Evolutionary conservation across 2,888 invertebrate genomes (phyloP), one percentile per base, ranked within the genome.

Genomic region (Pyrgus malvae): DNA sequence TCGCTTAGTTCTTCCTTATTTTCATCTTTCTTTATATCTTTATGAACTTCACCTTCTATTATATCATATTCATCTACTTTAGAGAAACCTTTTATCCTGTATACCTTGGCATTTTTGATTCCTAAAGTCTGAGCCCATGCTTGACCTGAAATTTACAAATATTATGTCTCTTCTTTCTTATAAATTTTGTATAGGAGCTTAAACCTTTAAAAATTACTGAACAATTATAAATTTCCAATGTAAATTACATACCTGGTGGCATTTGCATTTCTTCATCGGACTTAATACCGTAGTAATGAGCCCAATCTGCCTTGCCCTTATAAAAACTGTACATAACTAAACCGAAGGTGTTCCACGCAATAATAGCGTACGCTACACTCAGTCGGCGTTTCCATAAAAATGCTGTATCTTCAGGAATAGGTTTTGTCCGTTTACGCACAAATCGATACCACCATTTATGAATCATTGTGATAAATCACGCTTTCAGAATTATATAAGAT

Each of bases 261-360:
- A 91, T 68, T 2, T 78, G 60, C 11, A 80, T 71, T 60, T 94
- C 93, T 58, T 92, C 93, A 41, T 93, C 92, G 5, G 91, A 74
- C 75, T 93, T 93, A 3, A 92, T 76, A 3, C 94, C 94, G 69
- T 93, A 91, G 63, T 91, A 91, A 64, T 92, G 85, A 0, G 94
- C 93, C 94, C 94, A 94, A 72, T 94, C 93, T 3, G 77, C 86
- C 69, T 93, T 93, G 2, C 94, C 94, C 60, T 84, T 69, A 60
- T 86, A 93, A 8, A 89, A 72, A 77, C 86, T 91, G 65, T 93
- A 94, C 14, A 89, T 62, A 2, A 94, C 91, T 12, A 93, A 66
- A 7, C 94, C 95, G 70, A 94, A 93, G 0, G 93, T 93, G 77
- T 95, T 93, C 95, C 95, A 95, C 9, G 93, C 93, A 6, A 93